Base-by-base conservation (phyloP, 2,113 vertebrate species). In the rat (Rattus norvegicus) region DNA sequence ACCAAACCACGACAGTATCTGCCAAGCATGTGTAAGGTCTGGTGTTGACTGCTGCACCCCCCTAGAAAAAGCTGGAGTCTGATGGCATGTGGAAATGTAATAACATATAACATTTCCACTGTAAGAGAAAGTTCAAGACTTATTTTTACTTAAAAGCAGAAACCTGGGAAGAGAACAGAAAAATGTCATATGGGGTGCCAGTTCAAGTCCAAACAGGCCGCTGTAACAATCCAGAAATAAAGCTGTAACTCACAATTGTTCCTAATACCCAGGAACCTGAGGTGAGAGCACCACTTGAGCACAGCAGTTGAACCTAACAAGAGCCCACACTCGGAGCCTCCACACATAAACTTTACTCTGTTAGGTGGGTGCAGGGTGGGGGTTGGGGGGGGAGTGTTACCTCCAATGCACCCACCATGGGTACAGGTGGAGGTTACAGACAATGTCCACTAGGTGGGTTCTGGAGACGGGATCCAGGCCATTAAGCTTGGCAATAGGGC, bases 101-200 rank as follows among this genome's bases (percentile, higher is more conserved):
- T 63, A 33, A 69, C 67, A 69, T 30, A 67, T 77, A 73, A 61
- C 4, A 1, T 17, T 43, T 24, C 43, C 22, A 52, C 16, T 59
- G 2, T 28, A 81, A 91, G 22, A 86, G n/a, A 67, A 95, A 63
- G n/a, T 91, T 88, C 11, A 73, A 70, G 56, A 89, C 20, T 93
- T 83, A 70, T 88, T 88, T 92, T 81, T 47, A 85, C 47, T 47
- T 89, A 61, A 63, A 84, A 69, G 39, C 7, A 92, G 52, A 95
- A 92, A 73, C 19, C 24, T 73, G 56, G 24, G 67, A 81, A 72
- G 17, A n/a, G 0, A 47, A 92, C 14, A 36, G 65, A 56, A 10
- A 33, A 20, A 56, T 76, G 65, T 17, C 28, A 56, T 10, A 16
- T 2, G 22, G 20, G 52, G 7, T 28, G 8, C 54, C 26, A 30